Conservation (phyloP, 2,113 vertebrate species). For the Corydoras maculifer region DNA sequence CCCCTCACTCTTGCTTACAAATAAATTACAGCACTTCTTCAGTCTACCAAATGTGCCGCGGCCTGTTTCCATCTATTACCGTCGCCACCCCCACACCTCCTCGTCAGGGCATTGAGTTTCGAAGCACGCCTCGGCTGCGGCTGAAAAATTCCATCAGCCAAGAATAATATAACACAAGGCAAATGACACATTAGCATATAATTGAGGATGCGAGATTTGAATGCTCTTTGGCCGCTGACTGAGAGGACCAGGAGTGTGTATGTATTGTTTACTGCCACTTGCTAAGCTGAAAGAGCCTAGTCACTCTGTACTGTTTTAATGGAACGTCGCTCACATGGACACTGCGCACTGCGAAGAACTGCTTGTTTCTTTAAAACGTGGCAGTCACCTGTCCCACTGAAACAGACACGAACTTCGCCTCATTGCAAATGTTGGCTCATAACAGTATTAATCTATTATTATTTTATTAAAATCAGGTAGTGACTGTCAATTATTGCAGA, state of each 20-base stretch:
- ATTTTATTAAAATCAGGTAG: no score
- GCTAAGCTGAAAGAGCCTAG: slow-evolving; percentile 16
- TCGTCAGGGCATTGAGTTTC: slow-evolving; percentile 44
- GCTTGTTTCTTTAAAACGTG: not conserved
- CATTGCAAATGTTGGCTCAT: no score
- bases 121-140: slow-evolving; percentile 38
- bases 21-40: slow-evolving; percentile 48
- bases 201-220: slow-evolving; percentile 45
- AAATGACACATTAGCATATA: slow-evolving; percentile 53
- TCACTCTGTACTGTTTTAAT: slow-evolving; percentile 35
- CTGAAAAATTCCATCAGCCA: slow-evolving; percentile 51
- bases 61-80: slow-evolving; percentile 47
- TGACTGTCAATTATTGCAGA: no score
- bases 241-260: slow-evolving; percentile 21
- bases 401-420: no score
- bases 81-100: slow-evolving; percentile 23
- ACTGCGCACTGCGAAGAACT: slow-evolving; percentile 3
- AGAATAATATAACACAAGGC: slow-evolving; percentile 47
- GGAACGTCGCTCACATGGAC: slow-evolving; percentile 34
- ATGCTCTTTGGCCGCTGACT: slow-evolving; percentile 39
- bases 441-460: no score
- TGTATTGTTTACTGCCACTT: slow-evolving; percentile 22
- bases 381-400: no score
- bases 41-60: slow-evolving; percentile 34
- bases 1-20: slow-evolving; percentile 20